Conservation (phyloP, 2,888 invertebrate genomes). For the Furcula furcula region DNA sequence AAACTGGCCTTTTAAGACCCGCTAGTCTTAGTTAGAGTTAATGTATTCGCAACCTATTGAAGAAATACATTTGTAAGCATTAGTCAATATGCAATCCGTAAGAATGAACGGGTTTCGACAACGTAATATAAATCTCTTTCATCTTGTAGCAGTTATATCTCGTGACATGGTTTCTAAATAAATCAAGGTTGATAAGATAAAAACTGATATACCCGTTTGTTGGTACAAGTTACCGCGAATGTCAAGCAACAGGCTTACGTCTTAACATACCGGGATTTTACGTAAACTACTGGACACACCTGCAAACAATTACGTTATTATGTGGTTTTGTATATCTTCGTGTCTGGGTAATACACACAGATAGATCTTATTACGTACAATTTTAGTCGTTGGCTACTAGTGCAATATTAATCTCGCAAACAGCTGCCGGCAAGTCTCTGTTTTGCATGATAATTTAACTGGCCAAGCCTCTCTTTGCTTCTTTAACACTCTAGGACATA, state of each 20-base stretch:
- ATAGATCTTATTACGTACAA: too few species aligned
- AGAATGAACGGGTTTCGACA: background rate
- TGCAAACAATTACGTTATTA: slow-evolving; percentile 4
- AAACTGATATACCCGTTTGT: slow-evolving; percentile 44
- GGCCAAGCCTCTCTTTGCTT: too few species aligned
- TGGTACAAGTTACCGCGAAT: slow-evolving; percentile 32
- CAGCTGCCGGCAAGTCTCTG: slow-evolving; percentile 4
- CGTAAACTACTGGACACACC: slow-evolving; percentile 15
- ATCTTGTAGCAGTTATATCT: slow-evolving; percentile 6
- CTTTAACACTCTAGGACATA: background rate
- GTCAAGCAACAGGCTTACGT: slow-evolving; percentile 32
- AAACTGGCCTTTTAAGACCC: too few species aligned
- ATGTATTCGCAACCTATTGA: too few species aligned
- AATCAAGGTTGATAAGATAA: slow-evolving; percentile 65
- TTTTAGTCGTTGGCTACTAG: too few species aligned
- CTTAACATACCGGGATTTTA: slow-evolving; percentile 11
- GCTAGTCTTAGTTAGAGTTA: too few species aligned
- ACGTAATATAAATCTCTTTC: background rate
- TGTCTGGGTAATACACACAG: too few species aligned
- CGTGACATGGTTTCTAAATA: slow-evolving; percentile 53
- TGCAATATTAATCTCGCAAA: slow-evolving; percentile 12
- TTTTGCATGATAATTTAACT: slow-evolving; percentile 11
- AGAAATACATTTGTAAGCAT: too few species aligned
- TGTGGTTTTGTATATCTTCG: too few species aligned
- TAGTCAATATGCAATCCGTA: background rate